A percentile compares a stretch with the other conserved stretches of the same genome.
Evolutionary conservation across 2,888 invertebrate genomes (phyloP).

Genomic region (Epistrophella euchroma): DNA sequence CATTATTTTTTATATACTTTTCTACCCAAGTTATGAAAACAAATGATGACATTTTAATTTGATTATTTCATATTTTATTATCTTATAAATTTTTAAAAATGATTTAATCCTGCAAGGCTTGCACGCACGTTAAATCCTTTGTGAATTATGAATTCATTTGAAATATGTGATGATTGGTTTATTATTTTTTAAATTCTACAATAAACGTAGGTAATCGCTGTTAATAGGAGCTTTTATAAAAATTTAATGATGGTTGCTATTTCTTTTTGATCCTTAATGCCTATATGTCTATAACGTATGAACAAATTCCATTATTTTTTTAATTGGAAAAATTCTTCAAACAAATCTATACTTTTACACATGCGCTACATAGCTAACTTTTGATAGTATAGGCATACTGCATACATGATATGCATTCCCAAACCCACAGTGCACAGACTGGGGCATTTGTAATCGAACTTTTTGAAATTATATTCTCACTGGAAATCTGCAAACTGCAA

Average conservation of each 20-base stretch:
- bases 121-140: conserved; percentile 17
- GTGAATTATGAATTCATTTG: background rate
- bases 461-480: too few relatives aligned
- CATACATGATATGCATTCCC: too few relatives aligned
- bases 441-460: too few relatives aligned
- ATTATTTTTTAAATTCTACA: background rate
- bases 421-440: too few relatives aligned
- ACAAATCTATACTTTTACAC: too few relatives aligned
- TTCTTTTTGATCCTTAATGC: background rate
- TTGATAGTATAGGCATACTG: too few relatives aligned
- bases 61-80: conserved; percentile 1
- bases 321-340: too few relatives aligned
- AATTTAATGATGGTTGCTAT: conserved; percentile 1
- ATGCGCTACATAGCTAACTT: too few relatives aligned
- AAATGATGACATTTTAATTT: conserved; percentile 16
- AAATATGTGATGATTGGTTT: conserved; percentile 6
- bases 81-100: background rate
- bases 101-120: conserved; percentile 4
- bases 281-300: too few relatives aligned
- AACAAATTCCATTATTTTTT: too few relatives aligned
- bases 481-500: too few relatives aligned
- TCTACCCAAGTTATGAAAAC: background rate
- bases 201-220: background rate
- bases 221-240: background rate
- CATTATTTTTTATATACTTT: background rate